Evolutionary conservation across 2,888 invertebrate genomes (phyloP), one percentile per base, ranked within the genome.

Genomic region (Amitus sp.): DNA sequence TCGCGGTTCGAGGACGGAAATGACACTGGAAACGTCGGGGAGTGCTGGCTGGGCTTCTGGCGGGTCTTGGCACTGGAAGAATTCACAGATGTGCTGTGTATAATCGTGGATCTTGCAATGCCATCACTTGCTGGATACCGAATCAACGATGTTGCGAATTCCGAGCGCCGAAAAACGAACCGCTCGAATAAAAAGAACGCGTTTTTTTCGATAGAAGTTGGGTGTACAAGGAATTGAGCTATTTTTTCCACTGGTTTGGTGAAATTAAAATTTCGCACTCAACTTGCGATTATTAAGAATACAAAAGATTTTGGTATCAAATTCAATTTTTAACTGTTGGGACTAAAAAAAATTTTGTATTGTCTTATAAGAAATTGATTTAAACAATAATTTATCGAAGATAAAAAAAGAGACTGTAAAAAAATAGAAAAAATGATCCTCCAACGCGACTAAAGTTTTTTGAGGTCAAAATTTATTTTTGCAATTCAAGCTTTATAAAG

Each of bases 91-190:
- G 81, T 80, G 78, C 73, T 71, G 73, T 73, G 70, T 78, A 73
- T 79, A 81, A 82, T 82, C 82, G 82, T 82, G 82, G 82, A 82
- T 82, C 82, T 81, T 82, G 78, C 82, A 82, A 81, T 82, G 82
- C 81, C 82, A 82, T 82, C 78, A 82, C 82, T 79, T 74, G 82
- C 82, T 82, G 75, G 75, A 69, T 72, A 73, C 79, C 77, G 65
- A 69, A 65, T 71, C 74, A 74, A 55, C 77, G 57, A 55, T 65
- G 34, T 37, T 43, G 51, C 45, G 46, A 43, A 37, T 53, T 56
- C 60, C 58, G 55, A 47, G 54, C 46, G 53, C 40, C 23, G 7
- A 5, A 5, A 23, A 5, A 3, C 7, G 23, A 5, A 23, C 23
- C n/a, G n/a, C n/a, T n/a, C n/a, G n/a, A n/a, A n/a, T n/a, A n/a